phyloP scores from a whole-genome alignment of 2,888 invertebrate species.

The Rhingia rostrata region DNA sequence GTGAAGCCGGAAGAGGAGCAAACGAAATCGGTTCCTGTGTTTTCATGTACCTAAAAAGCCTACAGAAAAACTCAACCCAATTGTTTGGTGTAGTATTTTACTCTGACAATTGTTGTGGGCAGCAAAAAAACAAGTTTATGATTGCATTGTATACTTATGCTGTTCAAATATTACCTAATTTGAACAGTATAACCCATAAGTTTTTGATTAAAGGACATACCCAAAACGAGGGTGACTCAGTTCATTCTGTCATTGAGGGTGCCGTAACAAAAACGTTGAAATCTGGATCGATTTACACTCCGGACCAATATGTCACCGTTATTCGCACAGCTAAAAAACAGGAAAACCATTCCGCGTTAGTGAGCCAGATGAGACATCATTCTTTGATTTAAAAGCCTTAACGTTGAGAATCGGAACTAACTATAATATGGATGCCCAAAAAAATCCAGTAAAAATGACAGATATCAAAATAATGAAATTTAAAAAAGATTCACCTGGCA shows the following conservation, averaged over 20 bases:
- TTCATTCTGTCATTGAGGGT: conserved; percentile 22
- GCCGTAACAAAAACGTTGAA: conserved; percentile 16
- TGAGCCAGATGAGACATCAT: conserved; percentile 13
- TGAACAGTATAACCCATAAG: conserved; percentile 15
- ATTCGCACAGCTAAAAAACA: conserved; percentile 33
- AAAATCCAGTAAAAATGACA: conserved; percentile 15
- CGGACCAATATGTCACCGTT: conserved; percentile 22
- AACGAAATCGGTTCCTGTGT: conserved; percentile 32
- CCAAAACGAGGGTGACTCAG: conserved; percentile 34
- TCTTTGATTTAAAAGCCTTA: conserved; percentile 13
- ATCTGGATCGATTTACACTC: conserved; percentile 26
- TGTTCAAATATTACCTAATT: conserved; percentile 45
- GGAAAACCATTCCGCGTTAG: conserved; percentile 15
- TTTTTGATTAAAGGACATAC: conserved; percentile 25
- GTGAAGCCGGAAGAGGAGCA: conserved; percentile 50
- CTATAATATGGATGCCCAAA: conserved; percentile 8
- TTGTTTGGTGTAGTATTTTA: conserved; percentile 76
- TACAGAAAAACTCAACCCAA: conserved; percentile 55
- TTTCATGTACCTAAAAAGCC: conserved; percentile 76
- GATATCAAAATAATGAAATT: conserved; percentile 24
- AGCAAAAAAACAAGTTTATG: conserved; percentile 75
- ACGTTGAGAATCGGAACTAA: conserved; percentile 15
- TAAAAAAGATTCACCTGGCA: conserved; percentile 16
- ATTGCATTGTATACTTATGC: conserved; percentile 22
- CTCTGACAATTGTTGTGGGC: conserved; percentile 77